Percentiles rank a stretch among this genome's conserved stretches.
These are phyloP conservation scores for Erethizon dorsatum DNA, from an alignment of 2,797 vertebrate species.

Conservation along the genomic window DNA sequence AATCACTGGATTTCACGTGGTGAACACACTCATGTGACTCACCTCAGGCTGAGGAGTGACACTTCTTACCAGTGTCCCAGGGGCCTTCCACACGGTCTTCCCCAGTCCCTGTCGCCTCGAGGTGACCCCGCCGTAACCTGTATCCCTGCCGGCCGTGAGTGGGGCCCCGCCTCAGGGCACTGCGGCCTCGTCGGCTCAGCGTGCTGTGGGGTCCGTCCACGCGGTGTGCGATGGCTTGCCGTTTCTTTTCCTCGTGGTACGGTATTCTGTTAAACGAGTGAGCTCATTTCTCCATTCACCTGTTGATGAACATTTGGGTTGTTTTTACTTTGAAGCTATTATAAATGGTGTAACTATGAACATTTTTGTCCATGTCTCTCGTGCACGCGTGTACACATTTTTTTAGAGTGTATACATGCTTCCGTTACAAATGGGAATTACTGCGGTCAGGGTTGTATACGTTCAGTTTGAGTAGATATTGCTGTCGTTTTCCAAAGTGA, in stretches of 20 bases:
- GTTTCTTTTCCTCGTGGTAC: neutral
- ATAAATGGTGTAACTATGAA: neutral
- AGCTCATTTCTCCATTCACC: conserved; percentile 23
- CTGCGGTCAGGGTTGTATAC: neutral
- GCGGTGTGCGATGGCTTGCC: neutral
- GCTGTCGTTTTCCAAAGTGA: conserved; percentile 35
- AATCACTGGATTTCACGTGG: neutral
- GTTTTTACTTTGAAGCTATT: neutral
- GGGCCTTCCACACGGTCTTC: neutral
- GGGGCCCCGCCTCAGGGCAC: neutral
- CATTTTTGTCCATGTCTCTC: conserved; percentile 3
- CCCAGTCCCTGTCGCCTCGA: neutral
- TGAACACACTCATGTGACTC: neutral
- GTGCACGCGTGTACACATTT: neutral
- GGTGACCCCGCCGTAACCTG: neutral
- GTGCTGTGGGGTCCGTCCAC: neutral
- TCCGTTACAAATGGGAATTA: conserved; percentile 4
- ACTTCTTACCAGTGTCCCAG: neutral
- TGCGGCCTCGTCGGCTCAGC: neutral
- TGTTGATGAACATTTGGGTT: neutral
- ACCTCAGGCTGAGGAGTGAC: neutral
- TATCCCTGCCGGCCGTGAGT: neutral
- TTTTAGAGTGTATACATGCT: neutral
- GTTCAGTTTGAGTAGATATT: neutral
- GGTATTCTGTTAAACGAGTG: neutral